Conservation (phyloP, 2,113 vertebrate species). For the Uria aalge region DNA sequence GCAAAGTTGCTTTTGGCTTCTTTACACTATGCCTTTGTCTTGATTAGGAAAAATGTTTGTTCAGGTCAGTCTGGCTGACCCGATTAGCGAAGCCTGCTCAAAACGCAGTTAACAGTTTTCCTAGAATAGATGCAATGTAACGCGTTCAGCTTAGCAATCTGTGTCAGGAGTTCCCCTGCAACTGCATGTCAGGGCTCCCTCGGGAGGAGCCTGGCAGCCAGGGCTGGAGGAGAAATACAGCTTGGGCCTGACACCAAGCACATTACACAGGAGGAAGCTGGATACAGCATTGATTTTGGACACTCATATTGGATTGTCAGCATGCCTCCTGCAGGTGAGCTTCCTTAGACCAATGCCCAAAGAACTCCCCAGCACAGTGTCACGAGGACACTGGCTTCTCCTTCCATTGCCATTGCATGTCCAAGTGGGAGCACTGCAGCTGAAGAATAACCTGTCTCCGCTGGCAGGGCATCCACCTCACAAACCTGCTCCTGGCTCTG, state of each 20-base stretch:
- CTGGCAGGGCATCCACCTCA: background rate
- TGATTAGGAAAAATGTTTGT: conserved; percentile 24
- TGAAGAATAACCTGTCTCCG: background rate
- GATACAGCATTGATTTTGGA: background rate
- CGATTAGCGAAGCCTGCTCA: background rate
- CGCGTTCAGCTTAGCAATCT: background rate
- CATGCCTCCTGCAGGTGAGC: background rate
- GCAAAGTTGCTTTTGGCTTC: conserved; percentile 56
- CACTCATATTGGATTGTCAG: background rate
- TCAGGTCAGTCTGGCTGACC: conserved; percentile 48
- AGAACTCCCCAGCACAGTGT: background rate
- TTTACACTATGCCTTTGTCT: conserved; percentile 54
- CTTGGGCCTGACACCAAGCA: background rate
- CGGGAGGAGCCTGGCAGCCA: background rate
- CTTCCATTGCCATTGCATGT: fast-evolving
- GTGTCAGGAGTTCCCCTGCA: conserved; percentile 22
- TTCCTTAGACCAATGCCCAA: background rate
- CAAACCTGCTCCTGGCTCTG: background rate
- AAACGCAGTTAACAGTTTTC: background rate
- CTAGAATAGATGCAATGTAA: conserved; percentile 13
- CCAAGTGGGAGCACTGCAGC: background rate
- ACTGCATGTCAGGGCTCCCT: background rate
- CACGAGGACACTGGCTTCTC: background rate
- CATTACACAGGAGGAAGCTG: background rate
- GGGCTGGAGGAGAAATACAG: background rate